Percentiles rank a stretch among this genome's conserved stretches.
phyloP scores from a whole-genome alignment of 1,140 invertebrate genomes.

The Lutraria rhynchaena region DNA sequence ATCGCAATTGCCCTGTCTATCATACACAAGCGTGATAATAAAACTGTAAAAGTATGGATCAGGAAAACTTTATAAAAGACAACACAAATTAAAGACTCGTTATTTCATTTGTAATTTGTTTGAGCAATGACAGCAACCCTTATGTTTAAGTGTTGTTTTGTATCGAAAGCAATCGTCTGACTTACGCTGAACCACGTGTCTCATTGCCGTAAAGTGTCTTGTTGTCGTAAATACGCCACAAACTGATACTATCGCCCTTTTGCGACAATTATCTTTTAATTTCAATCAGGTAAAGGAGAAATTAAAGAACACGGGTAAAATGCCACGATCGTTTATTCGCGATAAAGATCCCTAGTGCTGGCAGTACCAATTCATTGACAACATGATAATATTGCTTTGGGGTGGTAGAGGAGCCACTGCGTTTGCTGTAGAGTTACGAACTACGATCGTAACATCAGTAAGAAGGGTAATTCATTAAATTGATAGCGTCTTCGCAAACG shows the following conservation, averaged over 20 bases:
- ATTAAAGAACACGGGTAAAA: constrained; percentile 38
- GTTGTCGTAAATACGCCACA: constrained; percentile 25
- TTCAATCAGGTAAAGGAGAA: constrained; percentile 2
- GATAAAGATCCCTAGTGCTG: constrained; percentile 10
- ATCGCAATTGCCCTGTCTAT: no score
- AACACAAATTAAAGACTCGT: no score
- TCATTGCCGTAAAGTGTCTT: no score
- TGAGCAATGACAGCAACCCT: no score
- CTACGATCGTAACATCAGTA: constrained; percentile 12
- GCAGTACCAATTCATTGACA: constrained; percentile 10
- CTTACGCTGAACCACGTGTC: no score
- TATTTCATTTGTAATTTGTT: no score
- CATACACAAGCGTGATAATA: no score
- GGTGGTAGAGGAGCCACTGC: constrained; percentile 5
- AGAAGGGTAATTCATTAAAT: constrained; percentile 31
- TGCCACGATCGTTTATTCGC: constrained; percentile 15
- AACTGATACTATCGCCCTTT: constrained; percentile 16
- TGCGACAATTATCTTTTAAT: constrained; percentile 21
- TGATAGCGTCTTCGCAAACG: constrained; percentile 27
- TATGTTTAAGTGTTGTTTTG: no score
- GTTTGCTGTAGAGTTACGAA: constrained; percentile 3
- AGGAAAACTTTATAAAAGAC: no score
- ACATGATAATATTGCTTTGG: constrained; percentile 8
- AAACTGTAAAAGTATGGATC: no score
- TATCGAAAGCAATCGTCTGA: no score